Conservation (phyloP, 2,888 invertebrate species). For the Melieria omissa region DNA sequence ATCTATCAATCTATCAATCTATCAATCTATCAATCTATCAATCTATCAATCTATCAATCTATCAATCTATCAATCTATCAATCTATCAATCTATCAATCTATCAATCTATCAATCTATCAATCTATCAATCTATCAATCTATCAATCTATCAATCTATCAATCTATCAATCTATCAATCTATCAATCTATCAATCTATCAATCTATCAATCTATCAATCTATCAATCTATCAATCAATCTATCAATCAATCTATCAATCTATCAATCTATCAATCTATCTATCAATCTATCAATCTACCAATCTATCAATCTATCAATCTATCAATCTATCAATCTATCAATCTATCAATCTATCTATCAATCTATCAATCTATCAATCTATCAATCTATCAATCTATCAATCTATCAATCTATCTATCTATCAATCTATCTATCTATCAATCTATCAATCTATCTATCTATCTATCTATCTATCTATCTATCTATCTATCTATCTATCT, state of each 20-base stretch:
- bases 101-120: slow-evolving; percentile 23
- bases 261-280: slow-evolving; percentile 20
- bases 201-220: slow-evolving; percentile 19
- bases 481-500: background rate
- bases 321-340: slow-evolving; percentile 17
- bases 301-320: slow-evolving; percentile 19
- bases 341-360: slow-evolving; percentile 19
- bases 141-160: slow-evolving; percentile 25
- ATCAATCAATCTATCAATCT: slow-evolving; percentile 21
- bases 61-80: slow-evolving; percentile 21
- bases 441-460: slow-evolving; percentile 1
- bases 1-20: slow-evolving; percentile 20
- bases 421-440: slow-evolving; percentile 22
- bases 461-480: background rate
- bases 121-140: slow-evolving; percentile 20
- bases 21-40: slow-evolving; percentile 15
- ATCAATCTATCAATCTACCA: slow-evolving; percentile 26
- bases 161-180: slow-evolving; percentile 24
- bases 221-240: slow-evolving; percentile 18
- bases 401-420: slow-evolving; percentile 19
- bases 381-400: slow-evolving; percentile 24
- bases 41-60: slow-evolving; percentile 22
- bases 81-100: slow-evolving; percentile 24
- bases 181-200: slow-evolving; percentile 23
- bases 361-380: slow-evolving; percentile 19